Percentiles rank a stretch among this genome's conserved stretches.
phyloP scores from a whole-genome alignment of 30 jellyfish, hydroid and myxozoan species.

The Nemopilema nomurai region DNA sequence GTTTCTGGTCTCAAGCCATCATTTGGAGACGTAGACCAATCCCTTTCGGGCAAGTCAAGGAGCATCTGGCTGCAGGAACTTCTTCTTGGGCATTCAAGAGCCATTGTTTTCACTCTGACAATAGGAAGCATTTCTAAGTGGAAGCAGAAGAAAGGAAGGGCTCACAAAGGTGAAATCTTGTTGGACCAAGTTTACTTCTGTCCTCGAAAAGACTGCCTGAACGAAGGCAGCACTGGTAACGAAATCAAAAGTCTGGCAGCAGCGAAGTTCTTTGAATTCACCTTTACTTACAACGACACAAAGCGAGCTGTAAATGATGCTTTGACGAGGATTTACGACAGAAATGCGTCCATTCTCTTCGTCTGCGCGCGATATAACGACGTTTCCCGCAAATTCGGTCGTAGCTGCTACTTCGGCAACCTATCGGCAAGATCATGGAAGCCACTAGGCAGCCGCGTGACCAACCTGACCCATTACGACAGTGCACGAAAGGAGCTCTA shows the following conservation, averaged over 20 bases:
- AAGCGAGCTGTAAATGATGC: background rate
- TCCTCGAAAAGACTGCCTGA: conserved; percentile 11
- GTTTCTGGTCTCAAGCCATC: background rate
- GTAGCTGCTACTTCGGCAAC: too few species aligned
- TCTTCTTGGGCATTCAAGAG: background rate
- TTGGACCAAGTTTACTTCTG: conserved; percentile 1
- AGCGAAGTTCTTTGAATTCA: background rate
- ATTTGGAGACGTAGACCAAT: background rate
- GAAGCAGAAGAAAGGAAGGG: conserved; percentile 4
- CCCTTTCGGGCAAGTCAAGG: background rate
- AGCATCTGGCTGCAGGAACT: background rate
- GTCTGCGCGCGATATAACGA: too few species aligned
- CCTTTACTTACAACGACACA: background rate
- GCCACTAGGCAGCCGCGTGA: too few species aligned
- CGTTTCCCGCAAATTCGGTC: too few species aligned
- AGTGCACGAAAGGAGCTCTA: too few species aligned
- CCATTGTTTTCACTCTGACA: background rate
- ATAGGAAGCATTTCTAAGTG: background rate
- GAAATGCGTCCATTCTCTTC: too few species aligned
- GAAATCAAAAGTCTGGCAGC: background rate
- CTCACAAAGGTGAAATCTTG: conserved; percentile 1
- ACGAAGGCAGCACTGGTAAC: background rate
- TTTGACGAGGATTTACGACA: background rate
- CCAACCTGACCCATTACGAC: too few species aligned
- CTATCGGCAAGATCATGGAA: too few species aligned